Percentiles rank a stretch among this genome's conserved stretches.
These are phyloP conservation scores for Accipiter cooperii DNA, from an alignment of 2,113 vertebrate genomes.

Conservation along the genomic window DNA sequence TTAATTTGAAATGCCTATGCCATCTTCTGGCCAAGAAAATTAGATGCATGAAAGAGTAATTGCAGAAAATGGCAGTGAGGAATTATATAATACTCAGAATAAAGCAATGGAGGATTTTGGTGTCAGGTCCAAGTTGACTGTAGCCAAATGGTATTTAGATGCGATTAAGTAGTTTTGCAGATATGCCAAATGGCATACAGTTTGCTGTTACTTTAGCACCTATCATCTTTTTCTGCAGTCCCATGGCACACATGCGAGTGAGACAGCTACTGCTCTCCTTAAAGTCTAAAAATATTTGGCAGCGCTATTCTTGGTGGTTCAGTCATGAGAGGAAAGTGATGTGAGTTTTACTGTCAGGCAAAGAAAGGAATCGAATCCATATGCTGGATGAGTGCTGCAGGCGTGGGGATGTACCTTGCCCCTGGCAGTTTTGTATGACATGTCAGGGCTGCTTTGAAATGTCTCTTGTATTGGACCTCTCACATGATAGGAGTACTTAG, in stretches of 20 bases:
- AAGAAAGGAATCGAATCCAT: neutral
- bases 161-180: neutral
- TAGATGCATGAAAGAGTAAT: neutral
- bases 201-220: neutral
- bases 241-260: neutral
- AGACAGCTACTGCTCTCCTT: neutral
- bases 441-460: neutral
- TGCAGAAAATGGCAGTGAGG: neutral
- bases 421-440: neutral
- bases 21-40: conserved; percentile 46
- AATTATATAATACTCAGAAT: neutral
- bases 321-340: neutral
- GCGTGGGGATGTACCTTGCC: neutral
- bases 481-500: neutral
- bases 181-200: neutral
- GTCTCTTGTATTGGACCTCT: neutral
- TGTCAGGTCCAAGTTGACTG: neutral
- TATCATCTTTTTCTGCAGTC: neutral
- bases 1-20: conserved; percentile 51
- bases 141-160: neutral
- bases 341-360: conserved; percentile 16
- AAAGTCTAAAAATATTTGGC: conserved; percentile 35
- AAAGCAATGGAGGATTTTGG: neutral
- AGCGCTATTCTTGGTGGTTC: neutral
- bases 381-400: neutral